A percentile compares a stretch with the other conserved stretches of the same genome.
Evolutionary conservation across 2,113 vertebrate species (phyloP).

Genomic region (Ophiodon elongatus): DNA sequence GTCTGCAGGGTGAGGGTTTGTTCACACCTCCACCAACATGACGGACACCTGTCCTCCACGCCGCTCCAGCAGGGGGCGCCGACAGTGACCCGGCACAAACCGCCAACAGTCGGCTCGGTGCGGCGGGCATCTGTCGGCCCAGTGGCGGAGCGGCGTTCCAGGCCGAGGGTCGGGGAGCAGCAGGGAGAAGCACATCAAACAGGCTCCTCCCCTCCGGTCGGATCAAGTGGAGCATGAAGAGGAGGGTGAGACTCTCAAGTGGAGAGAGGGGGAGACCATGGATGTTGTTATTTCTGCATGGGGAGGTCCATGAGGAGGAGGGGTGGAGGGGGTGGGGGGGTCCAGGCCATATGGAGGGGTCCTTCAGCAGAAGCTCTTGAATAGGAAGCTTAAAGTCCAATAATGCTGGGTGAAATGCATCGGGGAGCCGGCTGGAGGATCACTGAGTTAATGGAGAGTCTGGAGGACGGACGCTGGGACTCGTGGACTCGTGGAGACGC

Average conservation of each 20-base stretch:
- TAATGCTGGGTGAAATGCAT: slow-evolving; percentile 90
- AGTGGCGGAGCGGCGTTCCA: slow-evolving; percentile 86
- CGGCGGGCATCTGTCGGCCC: slow-evolving; percentile 90
- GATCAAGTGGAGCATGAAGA: slow-evolving; percentile 95
- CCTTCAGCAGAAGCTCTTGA: slow-evolving; percentile 85
- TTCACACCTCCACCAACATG: slow-evolving; percentile 28
- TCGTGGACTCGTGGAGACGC: not conserved
- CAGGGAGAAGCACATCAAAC: slow-evolving; percentile 90
- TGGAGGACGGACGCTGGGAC: slow-evolving; percentile 46
- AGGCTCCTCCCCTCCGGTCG: slow-evolving; percentile 94
- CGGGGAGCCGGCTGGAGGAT: too few species aligned
- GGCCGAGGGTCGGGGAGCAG: slow-evolving; percentile 89
- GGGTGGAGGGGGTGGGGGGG: slow-evolving; percentile 41
- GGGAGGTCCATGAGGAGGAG: slow-evolving; percentile 84
- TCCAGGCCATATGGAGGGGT: slow-evolving; percentile 90
- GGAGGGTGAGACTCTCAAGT: slow-evolving; percentile 93
- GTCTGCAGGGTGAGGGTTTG: too few species aligned
- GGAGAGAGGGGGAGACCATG: slow-evolving; percentile 89
- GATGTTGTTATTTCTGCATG: slow-evolving; percentile 93
- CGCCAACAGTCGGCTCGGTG: slow-evolving; percentile 88
- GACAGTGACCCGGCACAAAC: slow-evolving; percentile 86
- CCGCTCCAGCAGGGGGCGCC: slow-evolving; percentile 63
- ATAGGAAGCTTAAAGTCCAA: slow-evolving; percentile 93
- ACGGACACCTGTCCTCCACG: slow-evolving; percentile 27
- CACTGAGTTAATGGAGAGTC: too few species aligned